Conservation (phyloP, 2,113 vertebrate species). For the Grantiella picta region DNA sequence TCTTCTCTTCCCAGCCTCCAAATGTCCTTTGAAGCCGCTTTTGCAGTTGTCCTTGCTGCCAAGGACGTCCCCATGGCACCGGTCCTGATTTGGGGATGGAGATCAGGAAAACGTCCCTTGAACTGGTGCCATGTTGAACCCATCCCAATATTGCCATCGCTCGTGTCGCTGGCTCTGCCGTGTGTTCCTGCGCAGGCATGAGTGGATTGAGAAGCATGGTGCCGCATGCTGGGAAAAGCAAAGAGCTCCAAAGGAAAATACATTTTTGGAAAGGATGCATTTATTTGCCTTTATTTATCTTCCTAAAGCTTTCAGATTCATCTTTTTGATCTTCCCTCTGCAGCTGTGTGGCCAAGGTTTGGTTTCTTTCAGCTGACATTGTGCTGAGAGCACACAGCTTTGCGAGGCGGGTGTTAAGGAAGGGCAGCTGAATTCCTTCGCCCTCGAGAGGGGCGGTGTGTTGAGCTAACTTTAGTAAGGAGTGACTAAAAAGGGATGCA, state of each 20-base stretch:
- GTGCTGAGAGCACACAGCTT: neutral
- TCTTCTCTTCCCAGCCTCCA: neutral
- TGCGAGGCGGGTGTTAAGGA: neutral
- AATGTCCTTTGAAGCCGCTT: neutral
- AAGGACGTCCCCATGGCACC: fast-evolving
- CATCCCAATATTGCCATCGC: neutral
- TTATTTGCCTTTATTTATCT: constrained; percentile 33
- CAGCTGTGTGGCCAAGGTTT: neutral
- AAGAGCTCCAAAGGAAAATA: neutral
- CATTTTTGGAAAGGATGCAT: neutral
- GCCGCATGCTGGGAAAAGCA: neutral
- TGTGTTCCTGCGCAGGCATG: neutral
- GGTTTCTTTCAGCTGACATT: constrained; percentile 6
- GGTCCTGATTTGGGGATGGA: neutral
- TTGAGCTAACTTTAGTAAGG: neutral
- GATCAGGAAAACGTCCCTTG: neutral
- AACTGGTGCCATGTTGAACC: neutral
- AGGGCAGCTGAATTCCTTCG: neutral
- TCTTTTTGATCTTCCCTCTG: neutral
- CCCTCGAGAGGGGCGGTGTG: neutral
- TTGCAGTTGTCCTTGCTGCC: neutral
- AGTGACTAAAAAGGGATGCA: neutral
- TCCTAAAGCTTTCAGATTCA: neutral
- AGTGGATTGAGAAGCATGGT: neutral
- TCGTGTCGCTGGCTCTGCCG: fast-evolving